These are phyloP conservation scores for Drosophila willistoni DNA, from an alignment of 1,140 invertebrate genomes.

Conservation along the genomic window DNA sequence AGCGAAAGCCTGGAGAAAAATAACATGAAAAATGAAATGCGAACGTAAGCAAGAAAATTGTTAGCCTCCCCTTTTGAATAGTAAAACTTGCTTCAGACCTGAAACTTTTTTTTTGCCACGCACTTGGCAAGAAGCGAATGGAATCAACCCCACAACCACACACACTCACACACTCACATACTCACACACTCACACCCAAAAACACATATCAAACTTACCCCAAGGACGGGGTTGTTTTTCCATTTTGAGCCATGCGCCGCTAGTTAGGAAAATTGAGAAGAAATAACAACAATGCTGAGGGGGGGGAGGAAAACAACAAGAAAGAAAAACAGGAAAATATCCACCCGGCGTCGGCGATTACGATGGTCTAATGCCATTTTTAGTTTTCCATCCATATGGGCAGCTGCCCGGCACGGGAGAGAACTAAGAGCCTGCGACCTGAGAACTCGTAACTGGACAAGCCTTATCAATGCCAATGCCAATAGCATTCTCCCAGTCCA, in stretches of 20 bases:
- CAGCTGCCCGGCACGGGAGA: constrained; percentile 32
- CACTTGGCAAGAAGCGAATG: constrained; percentile 29
- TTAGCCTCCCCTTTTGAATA: constrained; percentile 8
- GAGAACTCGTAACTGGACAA: constrained; percentile 47
- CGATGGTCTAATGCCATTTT: constrained; percentile 76
- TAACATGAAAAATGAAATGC: neutral
- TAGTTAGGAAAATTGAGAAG: constrained; percentile 48
- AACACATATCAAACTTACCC: constrained; percentile 49
- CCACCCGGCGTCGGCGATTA: constrained; percentile 71
- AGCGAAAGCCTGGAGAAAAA: neutral
- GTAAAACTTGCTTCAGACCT: constrained; percentile 11
- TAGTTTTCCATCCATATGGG: constrained; percentile 68
- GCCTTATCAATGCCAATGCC: constrained; percentile 50
- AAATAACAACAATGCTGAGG: neutral
- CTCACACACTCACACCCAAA: constrained; percentile 2
- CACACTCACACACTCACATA: constrained; percentile 24
- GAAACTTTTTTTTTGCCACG: constrained; percentile 10
- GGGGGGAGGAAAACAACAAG: neutral
- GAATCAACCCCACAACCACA: constrained; percentile 61
- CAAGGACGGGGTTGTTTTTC: constrained; percentile 76
- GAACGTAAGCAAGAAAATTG: constrained; percentile 10
- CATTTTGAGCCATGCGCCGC: constrained; percentile 40
- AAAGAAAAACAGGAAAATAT: constrained; percentile 51
- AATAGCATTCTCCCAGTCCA: neutral
- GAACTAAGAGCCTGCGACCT: constrained; percentile 9